These are phyloP conservation scores for Ormyrus pomaceus DNA, from an alignment of 2,888 invertebrate species.

Conservation along the genomic window DNA sequence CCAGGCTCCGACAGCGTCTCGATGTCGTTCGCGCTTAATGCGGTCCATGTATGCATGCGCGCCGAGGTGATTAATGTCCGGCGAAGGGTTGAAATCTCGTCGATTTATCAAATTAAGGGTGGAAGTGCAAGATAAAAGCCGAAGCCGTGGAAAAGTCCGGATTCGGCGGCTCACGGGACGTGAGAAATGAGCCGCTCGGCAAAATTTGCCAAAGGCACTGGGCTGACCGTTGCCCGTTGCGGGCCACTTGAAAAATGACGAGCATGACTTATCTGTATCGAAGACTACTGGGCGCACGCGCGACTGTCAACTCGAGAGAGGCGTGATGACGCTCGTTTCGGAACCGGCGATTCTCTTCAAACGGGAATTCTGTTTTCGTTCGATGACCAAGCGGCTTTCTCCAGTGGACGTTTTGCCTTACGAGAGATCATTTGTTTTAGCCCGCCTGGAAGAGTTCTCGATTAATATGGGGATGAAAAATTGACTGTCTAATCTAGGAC, in stretches of 20 bases:
- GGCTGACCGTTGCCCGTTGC: slow-evolving; percentile 64
- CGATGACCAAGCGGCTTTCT: slow-evolving; percentile 29
- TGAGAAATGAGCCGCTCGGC: slow-evolving; percentile 67
- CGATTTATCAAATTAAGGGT: slow-evolving; percentile 76
- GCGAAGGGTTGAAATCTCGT: slow-evolving; percentile 68
- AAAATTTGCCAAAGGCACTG: slow-evolving; percentile 55
- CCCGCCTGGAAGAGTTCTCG: slow-evolving; percentile 11
- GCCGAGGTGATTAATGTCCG: slow-evolving; percentile 72
- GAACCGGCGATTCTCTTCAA: neutral
- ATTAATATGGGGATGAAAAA: slow-evolving; percentile 38
- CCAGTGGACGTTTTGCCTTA: slow-evolving; percentile 30
- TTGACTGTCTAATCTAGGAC: neutral
- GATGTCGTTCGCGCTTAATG: slow-evolving; percentile 63
- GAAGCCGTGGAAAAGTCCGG: slow-evolving; percentile 70
- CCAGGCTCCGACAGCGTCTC: neutral
- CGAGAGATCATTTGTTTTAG: slow-evolving; percentile 23
- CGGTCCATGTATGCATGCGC: slow-evolving; percentile 74
- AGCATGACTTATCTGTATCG: slow-evolving; percentile 74
- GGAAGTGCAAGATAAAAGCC: slow-evolving; percentile 73
- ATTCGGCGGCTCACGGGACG: slow-evolving; percentile 60
- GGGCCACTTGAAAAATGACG: slow-evolving; percentile 70
- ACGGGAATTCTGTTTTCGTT: slow-evolving; percentile 21
- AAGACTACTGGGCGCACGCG: slow-evolving; percentile 60
- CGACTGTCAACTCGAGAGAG: slow-evolving; percentile 63
- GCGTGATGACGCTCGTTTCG: slow-evolving; percentile 66